Evolutionary conservation across 2,888 invertebrate species (phyloP), one percentile per base, ranked within the genome.

Genomic region (Hedychridium roseum): DNA sequence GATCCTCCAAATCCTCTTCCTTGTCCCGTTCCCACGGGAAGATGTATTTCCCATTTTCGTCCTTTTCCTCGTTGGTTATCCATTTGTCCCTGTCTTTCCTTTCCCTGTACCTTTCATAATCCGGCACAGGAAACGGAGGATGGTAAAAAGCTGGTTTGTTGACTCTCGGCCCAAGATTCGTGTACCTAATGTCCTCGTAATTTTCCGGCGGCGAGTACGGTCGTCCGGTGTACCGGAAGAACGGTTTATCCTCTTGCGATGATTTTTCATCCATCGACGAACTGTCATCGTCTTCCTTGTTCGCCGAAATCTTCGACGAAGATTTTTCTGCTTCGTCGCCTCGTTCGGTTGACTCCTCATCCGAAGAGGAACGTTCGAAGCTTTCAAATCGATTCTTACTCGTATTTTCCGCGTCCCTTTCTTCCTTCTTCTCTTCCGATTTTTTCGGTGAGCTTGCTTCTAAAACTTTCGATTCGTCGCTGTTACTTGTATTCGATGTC

Each of bases 111-210:
- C 18, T 48, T 14, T 64, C 60, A 39, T 66, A 64, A 9, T 50
- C 50, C 0, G 59, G 57, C 16, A 54, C 43, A 1, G 59, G 51
- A 21, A 76, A 76, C 4, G 55, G 52, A 0, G 77, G 76, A 54
- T 74, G 75, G 44, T 71, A 54, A 41, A 76, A 77, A 1, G 64
- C 54, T 11, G 76, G 72, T 26, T 78, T 77, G 37, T 65, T 70
- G 2, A 76, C 20, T 7, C 77, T 57, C 1, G 73, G 70, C 0
- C 78, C 77, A 7, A 77, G 54, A 9, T 73, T 63, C 0, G 68
- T 30, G 40, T 68, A 71, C 20, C 62, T 66, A 0, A 64, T 61
- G 40, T 79, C 74, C n/a, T 74, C 67, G 47, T 57, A 69, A 53
- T 60, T 70, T 48, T 76, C 73, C 1, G 68, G 61, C 1, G 72